Conservation (phyloP, 1,140 invertebrate genomes). For the Caenorhabditis inopinata region DNA sequence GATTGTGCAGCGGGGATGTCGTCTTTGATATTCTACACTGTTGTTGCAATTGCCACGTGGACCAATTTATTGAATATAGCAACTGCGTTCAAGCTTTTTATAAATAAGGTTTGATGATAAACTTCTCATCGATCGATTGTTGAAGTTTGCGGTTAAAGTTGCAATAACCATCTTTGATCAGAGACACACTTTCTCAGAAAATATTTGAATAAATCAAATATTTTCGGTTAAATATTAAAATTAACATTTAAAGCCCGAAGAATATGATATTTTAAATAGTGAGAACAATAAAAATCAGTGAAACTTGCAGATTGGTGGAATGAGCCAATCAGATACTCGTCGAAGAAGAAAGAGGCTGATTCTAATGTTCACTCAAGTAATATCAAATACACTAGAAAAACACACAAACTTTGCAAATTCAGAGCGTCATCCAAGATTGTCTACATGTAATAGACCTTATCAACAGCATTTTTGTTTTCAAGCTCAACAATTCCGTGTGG, state of each 20-base stretch:
- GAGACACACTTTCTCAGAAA: no score
- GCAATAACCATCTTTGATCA: no score
- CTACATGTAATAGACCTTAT: conserved; percentile 16
- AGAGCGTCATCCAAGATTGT: no score
- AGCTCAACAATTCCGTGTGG: neutral
- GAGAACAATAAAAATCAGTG: no score
- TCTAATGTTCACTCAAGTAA: conserved; percentile 1
- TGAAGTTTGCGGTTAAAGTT: no score
- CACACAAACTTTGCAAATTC: no score
- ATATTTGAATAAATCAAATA: no score
- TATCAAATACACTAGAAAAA: no score
- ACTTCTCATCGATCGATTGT: no score
- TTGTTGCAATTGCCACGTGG: conserved; percentile 9
- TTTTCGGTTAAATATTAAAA: no score
- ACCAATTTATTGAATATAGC: neutral
- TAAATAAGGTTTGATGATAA: neutral
- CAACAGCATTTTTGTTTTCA: neutral
- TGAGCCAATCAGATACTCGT: neutral
- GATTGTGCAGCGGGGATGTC: neutral
- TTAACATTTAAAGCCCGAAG: no score
- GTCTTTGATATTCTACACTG: neutral
- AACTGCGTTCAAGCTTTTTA: neutral
- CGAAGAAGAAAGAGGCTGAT: neutral
- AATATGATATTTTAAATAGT: no score
- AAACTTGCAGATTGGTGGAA: conserved; percentile 8